These are phyloP conservation scores for Cossypha polioptera DNA, from an alignment of 2,797 vertebrate genomes.

Conservation along the genomic window DNA sequence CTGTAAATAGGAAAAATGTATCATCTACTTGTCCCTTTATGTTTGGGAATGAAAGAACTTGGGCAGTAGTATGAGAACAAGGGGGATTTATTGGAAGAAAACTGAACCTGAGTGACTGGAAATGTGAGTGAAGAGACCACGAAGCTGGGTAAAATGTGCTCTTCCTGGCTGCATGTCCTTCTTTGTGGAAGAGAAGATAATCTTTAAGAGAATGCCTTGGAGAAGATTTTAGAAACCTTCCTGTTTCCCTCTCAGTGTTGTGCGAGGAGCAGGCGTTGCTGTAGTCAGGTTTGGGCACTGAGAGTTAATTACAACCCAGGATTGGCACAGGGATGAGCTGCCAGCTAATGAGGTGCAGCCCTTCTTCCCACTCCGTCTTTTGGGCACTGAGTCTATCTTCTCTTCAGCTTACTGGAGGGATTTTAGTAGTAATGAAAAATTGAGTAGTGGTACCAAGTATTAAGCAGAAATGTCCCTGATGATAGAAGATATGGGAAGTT, in stretches of 20 bases:
- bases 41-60: neutral
- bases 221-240: neutral
- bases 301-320: neutral
- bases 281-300: neutral
- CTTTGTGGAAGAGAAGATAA: neutral
- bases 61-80: neutral
- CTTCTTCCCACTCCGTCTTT: neutral
- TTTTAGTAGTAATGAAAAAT: neutral
- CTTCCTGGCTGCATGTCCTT: neutral
- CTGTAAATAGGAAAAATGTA: neutral
- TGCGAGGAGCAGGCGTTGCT: neutral
- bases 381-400: neutral
- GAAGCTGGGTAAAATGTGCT: neutral
- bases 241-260: neutral
- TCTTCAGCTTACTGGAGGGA: neutral
- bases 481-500: neutral
- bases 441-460: neutral
- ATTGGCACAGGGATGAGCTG: neutral
- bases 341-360: neutral
- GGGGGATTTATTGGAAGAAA: neutral
- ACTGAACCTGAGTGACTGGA: neutral
- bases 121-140: neutral
- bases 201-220: neutral
- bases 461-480: neutral
- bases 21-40: neutral